Base-by-base conservation (phyloP, 2,888 invertebrate species). In the Drosophila suboccidentalis region DNA sequence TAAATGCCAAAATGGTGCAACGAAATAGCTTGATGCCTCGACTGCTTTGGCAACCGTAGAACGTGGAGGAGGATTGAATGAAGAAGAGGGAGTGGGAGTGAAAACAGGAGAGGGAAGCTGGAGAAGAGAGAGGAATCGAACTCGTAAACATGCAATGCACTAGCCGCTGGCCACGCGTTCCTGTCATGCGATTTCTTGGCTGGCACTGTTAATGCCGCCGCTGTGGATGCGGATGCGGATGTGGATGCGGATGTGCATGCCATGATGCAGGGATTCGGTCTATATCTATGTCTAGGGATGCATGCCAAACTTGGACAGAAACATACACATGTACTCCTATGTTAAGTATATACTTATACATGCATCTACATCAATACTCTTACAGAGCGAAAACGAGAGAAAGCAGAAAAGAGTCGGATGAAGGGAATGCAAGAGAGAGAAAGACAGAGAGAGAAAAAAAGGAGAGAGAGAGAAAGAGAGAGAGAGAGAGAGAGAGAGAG, bases 21-120 rank as follows among this genome's bases (percentile, higher is more conserved):
- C 82, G 83, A 75, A 88, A 85, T 88, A 87, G 72, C 86, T 87
- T 82, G 82, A 85, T 85, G 74, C 85, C 79, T 32, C 75, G 65
- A 57, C 65, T 75, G 77, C 62, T 72, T 72, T 70, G 67, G 57
- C 61, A 61, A 75, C 54, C 50, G 53, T 57, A 55, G 59, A 59
- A 54, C 43, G 22, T 9, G 36, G 1, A 29, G 19, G 19, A 22
- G 9, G 2, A 13, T 3, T 15, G 26, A 39, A 2, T 13, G 41
- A 43, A 11, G 15, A n/a, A 34, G 19, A 4, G 9, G 13, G 4
- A 44, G 22, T 9, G 54, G 54, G 29, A 41, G 29, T 11, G 4
- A 19, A 13, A 26, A 19, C 4, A 26, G 39, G 13, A 29, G 11
- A 15, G 2, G 19, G 39, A 19, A 36, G n/a, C 34, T 38, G 66